A percentile compares a stretch with the other conserved stretches of the same genome.
Evolutionary conservation across 2,888 invertebrate species (phyloP).

Genomic region (Tachina lurida): DNA sequence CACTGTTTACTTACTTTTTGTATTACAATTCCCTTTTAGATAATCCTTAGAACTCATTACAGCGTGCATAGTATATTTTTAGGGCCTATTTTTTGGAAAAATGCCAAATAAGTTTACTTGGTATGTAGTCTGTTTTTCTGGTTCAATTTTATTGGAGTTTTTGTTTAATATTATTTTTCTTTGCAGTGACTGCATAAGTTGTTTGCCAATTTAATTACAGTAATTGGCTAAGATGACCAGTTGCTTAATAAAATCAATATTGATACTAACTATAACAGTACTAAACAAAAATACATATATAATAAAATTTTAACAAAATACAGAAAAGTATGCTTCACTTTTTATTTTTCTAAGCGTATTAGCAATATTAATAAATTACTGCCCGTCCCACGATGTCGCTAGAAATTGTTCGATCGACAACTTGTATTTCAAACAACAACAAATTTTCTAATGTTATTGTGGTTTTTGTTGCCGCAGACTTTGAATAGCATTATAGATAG

Average conservation of each 20-base stretch:
- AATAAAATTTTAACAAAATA: too few species aligned
- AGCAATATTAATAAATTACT: too few species aligned
- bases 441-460: too few species aligned
- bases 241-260: background rate
- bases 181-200: constrained; percentile 27
- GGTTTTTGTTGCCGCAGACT: too few species aligned
- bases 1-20: background rate
- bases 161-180: background rate
- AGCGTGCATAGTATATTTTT: background rate
- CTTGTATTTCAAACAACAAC: too few species aligned
- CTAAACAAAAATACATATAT: too few species aligned
- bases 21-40: background rate
- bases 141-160: background rate
- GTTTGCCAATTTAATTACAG: constrained; percentile 30
- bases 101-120: constrained; percentile 54
- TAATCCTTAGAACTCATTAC: constrained; percentile 36
- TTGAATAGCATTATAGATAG: too few species aligned
- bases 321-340: too few species aligned
- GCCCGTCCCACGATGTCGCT: too few species aligned
- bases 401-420: too few species aligned
- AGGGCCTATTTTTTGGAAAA: constrained; percentile 44
- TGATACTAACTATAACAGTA: too few species aligned
- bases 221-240: constrained; percentile 36
- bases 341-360: too few species aligned
- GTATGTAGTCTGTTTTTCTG: constrained; percentile 4